These are phyloP conservation scores for Damaliscus lunatus DNA, from an alignment of 2,113 vertebrate species.

Conservation along the genomic window DNA sequence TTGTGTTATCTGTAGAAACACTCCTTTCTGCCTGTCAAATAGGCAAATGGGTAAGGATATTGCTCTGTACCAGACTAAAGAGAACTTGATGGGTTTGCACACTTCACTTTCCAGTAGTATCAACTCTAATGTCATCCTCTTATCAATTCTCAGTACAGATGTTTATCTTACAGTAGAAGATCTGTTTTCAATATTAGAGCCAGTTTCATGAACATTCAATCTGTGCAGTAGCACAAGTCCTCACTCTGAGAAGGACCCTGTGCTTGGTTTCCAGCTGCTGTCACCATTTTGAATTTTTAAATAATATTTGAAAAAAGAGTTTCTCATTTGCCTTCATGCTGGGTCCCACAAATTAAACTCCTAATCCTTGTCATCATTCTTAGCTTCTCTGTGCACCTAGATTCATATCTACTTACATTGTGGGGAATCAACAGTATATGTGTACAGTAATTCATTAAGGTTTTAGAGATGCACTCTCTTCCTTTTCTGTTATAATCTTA, in stretches of 20 bases:
- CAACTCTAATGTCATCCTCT: neutral
- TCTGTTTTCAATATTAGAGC: neutral
- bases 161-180: neutral
- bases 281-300: neutral
- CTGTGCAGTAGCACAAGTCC: neutral
- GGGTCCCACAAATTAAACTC: neutral
- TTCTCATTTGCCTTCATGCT: neutral
- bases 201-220: rapidly evolving
- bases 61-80: neutral
- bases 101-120: neutral
- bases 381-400: neutral
- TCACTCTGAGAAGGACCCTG: neutral
- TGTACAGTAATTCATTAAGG: neutral
- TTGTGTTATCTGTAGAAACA: neutral
- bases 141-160: neutral
- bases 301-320: neutral
- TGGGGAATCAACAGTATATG: neutral
- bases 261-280: neutral
- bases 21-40: neutral
- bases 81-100: neutral
- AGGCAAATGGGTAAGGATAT: neutral
- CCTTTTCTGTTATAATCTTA: neutral
- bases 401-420: neutral
- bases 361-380: neutral
- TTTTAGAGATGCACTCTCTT: neutral